phyloP scores from a whole-genome alignment of 1,140 invertebrate genomes.

The Adoxophyes honmai region DNA sequence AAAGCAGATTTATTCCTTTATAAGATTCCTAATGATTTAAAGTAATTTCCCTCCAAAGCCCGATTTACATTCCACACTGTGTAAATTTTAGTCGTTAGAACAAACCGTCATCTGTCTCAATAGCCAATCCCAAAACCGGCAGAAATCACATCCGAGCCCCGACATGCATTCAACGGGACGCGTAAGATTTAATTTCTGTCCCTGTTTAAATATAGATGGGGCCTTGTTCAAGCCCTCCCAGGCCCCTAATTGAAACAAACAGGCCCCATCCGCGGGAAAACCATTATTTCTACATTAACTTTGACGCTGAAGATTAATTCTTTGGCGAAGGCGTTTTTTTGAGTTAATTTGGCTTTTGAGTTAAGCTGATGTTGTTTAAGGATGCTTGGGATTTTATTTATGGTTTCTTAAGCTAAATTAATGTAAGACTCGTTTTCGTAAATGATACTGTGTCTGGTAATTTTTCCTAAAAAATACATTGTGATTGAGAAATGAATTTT shows the following conservation, averaged over 20 bases:
- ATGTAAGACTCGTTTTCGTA: too few relatives aligned
- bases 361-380: too few relatives aligned
- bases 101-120: too few relatives aligned
- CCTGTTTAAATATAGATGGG: slow-evolving; percentile 59
- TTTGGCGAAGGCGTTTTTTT: neutral
- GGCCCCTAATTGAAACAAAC: slow-evolving; percentile 67
- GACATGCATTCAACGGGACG: slow-evolving; percentile 32
- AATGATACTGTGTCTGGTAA: too few relatives aligned
- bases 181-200: slow-evolving; percentile 59
- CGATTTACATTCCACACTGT: too few relatives aligned
- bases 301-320: slow-evolving; percentile 30
- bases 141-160: slow-evolving; percentile 24
- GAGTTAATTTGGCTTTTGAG: neutral
- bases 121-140: neutral
- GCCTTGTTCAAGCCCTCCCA: slow-evolving; percentile 37
- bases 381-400: too few relatives aligned
- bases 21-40: too few relatives aligned
- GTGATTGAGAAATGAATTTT: too few relatives aligned
- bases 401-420: slow-evolving; percentile 23
- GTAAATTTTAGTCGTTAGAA: too few relatives aligned
- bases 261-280: slow-evolving; percentile 55
- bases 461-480: too few relatives aligned
- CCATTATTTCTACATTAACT: slow-evolving; percentile 67
- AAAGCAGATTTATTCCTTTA: too few relatives aligned
- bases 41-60: too few relatives aligned